Conservation (phyloP, 1,140 invertebrate species). For the Drosophila takahashii region DNA sequence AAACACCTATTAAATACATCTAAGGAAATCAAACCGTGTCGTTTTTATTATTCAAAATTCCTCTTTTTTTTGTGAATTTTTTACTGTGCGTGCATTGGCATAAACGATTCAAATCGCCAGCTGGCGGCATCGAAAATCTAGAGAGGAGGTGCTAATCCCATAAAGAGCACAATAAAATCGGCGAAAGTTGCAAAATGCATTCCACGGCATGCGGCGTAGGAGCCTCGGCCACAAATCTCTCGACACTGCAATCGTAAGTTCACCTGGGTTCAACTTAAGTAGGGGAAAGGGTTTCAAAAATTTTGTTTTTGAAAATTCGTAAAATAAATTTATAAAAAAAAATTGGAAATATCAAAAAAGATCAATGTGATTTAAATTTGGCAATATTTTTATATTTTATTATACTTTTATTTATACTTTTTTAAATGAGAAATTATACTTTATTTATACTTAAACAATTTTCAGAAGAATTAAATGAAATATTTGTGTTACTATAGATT, state of each 20-base stretch:
- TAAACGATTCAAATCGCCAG: conserved; percentile 31
- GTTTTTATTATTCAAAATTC: background rate
- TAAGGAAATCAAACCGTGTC: conserved; percentile 3
- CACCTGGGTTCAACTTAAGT: background rate
- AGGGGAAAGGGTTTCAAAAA: background rate
- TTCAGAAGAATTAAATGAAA: too few relatives aligned
- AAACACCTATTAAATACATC: background rate
- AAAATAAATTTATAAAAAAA: too few relatives aligned
- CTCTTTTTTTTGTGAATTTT: conserved; percentile 24
- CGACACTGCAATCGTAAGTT: conserved; percentile 70
- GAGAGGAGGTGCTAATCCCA: conserved; percentile 1
- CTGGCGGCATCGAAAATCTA: conserved; percentile 16
- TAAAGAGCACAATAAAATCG: conserved; percentile 38
- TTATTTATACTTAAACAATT: too few relatives aligned
- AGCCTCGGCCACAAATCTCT: conserved; percentile 72
- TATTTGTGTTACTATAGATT: too few relatives aligned
- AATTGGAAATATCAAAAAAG: too few relatives aligned
- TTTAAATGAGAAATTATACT: too few relatives aligned
- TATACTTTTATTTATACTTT: too few relatives aligned
- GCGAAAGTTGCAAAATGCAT: conserved; percentile 70
- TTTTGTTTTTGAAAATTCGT: background rate
- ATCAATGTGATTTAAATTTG: too few relatives aligned
- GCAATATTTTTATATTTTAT: too few relatives aligned
- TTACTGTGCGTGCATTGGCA: conserved; percentile 48
- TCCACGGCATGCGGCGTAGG: conserved; percentile 81